Conservation (phyloP, 2,888 invertebrate genomes). For the Drosophila sordidula region DNA sequence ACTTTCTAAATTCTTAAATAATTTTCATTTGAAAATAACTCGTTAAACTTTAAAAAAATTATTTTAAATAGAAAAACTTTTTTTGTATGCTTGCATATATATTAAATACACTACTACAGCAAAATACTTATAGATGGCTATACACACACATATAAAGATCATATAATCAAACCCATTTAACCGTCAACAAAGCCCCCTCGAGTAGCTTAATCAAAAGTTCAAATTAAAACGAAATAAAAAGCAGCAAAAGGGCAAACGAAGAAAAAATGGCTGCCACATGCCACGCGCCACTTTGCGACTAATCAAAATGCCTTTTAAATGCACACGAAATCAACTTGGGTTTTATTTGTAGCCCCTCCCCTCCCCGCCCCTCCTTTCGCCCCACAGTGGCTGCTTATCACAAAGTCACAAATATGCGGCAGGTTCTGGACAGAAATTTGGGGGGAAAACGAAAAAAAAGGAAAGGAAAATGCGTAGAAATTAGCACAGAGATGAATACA, state of each 20-base stretch:
- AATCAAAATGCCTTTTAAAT: slow-evolving; percentile 81
- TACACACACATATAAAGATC: neutral
- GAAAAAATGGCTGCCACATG: slow-evolving; percentile 57
- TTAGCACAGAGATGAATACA: slow-evolving; percentile 77
- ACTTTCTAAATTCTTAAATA: no score
- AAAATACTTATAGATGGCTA: no score
- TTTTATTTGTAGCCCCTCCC: slow-evolving; percentile 41
- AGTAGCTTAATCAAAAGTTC: slow-evolving; percentile 42
- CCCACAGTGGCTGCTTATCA: slow-evolving; percentile 37
- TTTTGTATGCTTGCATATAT: neutral
- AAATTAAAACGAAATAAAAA: slow-evolving; percentile 27
- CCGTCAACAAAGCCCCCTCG: neutral
- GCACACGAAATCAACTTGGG: slow-evolving; percentile 72
- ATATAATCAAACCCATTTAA: neutral
- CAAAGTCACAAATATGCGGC: slow-evolving; percentile 61
- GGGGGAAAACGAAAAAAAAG: slow-evolving; percentile 2
- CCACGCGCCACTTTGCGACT: slow-evolving; percentile 69
- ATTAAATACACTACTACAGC: no score
- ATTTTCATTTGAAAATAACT: no score
- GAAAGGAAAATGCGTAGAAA: slow-evolving; percentile 72
- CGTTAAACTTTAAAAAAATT: no score
- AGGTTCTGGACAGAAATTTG: slow-evolving; percentile 23
- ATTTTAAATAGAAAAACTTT: no score
- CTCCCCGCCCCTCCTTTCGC: neutral
- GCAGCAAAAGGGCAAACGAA: slow-evolving; percentile 3